These are phyloP conservation scores for Seira musarum DNA, from an alignment of 2,888 invertebrate genomes.

Conservation along the genomic window DNA sequence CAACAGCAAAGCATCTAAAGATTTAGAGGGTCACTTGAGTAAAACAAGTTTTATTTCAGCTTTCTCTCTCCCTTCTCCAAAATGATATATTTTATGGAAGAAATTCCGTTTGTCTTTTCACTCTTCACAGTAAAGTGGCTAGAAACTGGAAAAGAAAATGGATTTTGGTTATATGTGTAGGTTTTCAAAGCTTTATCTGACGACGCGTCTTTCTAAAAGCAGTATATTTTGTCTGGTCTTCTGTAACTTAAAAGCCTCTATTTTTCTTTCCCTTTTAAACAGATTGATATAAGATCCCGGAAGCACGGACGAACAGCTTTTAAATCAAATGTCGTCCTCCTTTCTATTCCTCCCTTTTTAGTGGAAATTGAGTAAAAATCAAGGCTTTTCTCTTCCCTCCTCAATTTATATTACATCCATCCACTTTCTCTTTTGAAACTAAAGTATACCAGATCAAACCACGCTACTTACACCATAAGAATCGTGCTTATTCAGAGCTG, in stretches of 20 bases:
- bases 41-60: constrained; percentile 8
- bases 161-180: constrained; percentile 21
- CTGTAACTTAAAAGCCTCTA: too few relatives aligned
- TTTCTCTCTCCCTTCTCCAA: background rate
- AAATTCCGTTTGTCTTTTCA: constrained; percentile 11
- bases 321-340: constrained; percentile 35
- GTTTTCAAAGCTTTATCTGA: too few relatives aligned
- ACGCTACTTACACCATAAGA: too few relatives aligned
- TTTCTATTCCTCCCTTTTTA: constrained; percentile 29
- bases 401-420: constrained; percentile 2
- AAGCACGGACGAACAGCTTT: constrained; percentile 34
- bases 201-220: too few relatives aligned
- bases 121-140: too few relatives aligned
- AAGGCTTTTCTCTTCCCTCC: background rate
- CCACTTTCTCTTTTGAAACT: too few relatives aligned
- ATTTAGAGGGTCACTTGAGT: constrained; percentile 12
- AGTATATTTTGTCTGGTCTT: too few relatives aligned
- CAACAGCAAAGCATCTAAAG: too few relatives aligned
- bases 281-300: constrained; percentile 43
- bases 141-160: background rate
- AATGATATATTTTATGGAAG: constrained; percentile 27
- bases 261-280: background rate
- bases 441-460: too few relatives aligned
- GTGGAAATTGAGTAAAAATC: constrained; percentile 18
- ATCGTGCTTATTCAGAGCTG: too few relatives aligned